Percentiles rank a stretch among this genome's conserved stretches.
Conservation (phyloP, 2,797 vertebrate species). For the Falco berigora region DNA sequence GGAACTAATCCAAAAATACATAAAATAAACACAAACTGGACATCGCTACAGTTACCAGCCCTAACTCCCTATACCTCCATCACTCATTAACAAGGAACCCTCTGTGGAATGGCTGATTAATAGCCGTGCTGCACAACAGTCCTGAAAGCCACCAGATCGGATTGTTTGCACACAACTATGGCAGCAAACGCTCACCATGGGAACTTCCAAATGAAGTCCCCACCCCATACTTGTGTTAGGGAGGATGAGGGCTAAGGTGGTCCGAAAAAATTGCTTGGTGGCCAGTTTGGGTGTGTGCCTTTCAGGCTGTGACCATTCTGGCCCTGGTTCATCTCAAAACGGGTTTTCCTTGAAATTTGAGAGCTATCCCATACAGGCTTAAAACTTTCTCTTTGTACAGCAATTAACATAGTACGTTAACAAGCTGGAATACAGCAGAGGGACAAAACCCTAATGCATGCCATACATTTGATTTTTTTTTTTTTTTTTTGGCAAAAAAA, state of each 20-base stretch:
- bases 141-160: not conserved
- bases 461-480: not conserved
- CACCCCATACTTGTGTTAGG: not conserved
- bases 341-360: not conserved
- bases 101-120: not conserved
- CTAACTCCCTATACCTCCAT: not conserved
- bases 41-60: not conserved
- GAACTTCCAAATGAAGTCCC: not conserved
- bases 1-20: not conserved
- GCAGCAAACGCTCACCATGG: not conserved
- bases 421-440: not conserved
- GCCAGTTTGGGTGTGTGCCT: not conserved
- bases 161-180: not conserved
- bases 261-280: not conserved
- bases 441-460: not conserved
- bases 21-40: not conserved
- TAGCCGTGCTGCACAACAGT: not conserved
- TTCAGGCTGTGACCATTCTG: not conserved
- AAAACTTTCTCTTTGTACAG: not conserved
- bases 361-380: not conserved
- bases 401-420: not conserved
- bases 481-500: conserved; percentile 28
- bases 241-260: not conserved
- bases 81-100: not conserved
- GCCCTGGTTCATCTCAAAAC: not conserved